Conservation (phyloP, 2,888 invertebrate species). For the Idaea biselata region DNA sequence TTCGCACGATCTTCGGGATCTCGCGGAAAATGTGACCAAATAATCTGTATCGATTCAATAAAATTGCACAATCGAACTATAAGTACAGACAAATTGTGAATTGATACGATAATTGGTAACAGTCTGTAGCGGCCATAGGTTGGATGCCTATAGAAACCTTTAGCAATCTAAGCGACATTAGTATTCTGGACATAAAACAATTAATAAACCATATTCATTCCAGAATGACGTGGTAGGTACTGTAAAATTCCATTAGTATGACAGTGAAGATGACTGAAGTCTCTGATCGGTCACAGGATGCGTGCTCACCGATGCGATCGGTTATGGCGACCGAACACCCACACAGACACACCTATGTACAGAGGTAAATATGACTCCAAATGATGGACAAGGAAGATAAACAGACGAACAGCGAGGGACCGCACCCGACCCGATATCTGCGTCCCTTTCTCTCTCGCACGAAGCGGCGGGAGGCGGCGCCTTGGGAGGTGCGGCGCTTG, state of each 20-base stretch:
- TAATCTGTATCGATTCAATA: too few species aligned
- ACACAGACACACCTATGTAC: conserved; percentile 47
- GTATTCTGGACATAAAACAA: conserved; percentile 9
- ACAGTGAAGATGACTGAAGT: conserved; percentile 38
- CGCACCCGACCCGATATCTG: conserved; percentile 27
- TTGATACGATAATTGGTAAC: too few species aligned
- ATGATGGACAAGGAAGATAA: conserved; percentile 71
- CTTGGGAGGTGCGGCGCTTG: conserved; percentile 56
- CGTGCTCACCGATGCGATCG: conserved; percentile 63
- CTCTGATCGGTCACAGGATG: conserved; percentile 57
- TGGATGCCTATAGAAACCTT: too few species aligned
- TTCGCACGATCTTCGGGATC: too few species aligned
- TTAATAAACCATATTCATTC: conserved; percentile 22
- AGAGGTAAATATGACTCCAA: conserved; percentile 57
- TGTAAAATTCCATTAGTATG: conserved; percentile 37
- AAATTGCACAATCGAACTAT: too few species aligned
- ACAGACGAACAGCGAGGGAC: conserved; percentile 52
- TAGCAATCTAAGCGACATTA: not conserved
- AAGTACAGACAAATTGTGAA: too few species aligned
- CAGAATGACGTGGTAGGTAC: conserved; percentile 21
- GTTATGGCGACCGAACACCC: conserved; percentile 57
- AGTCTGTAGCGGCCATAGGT: too few species aligned
- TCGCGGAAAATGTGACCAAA: too few species aligned
- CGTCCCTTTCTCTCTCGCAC: conserved; percentile 51
- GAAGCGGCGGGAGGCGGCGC: conserved; percentile 59